phyloP scores from a whole-genome alignment of 2,888 invertebrate species.

The Leptothorax acervorum region DNA sequence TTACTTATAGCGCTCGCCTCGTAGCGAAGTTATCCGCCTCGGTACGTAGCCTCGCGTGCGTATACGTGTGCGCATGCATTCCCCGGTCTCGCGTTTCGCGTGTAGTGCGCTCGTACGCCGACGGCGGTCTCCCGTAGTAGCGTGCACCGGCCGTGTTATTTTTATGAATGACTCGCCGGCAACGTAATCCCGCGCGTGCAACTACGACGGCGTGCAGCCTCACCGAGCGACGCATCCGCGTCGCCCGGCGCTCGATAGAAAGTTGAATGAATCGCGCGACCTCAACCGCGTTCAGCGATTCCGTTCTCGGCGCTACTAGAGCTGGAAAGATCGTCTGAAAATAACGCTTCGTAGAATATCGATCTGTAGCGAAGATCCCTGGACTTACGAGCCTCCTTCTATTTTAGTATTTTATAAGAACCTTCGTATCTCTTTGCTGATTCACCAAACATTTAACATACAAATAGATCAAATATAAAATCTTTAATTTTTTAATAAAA shows the following conservation, averaged over 20 bases:
- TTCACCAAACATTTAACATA: not conserved
- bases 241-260: conserved; percentile 23
- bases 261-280: conserved; percentile 26
- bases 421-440: not conserved
- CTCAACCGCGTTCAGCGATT: conserved; percentile 11
- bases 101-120: conserved; percentile 45
- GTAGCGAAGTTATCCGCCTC: conserved; percentile 12
- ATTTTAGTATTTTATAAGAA: not conserved
- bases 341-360: not conserved
- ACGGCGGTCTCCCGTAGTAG: conserved; percentile 66
- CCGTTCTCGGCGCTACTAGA: not conserved
- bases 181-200: conserved; percentile 73
- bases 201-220: conserved; percentile 61
- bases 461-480: not conserved
- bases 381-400: not conserved
- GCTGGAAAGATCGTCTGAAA: not conserved
- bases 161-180: conserved; percentile 83
- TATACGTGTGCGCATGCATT: conserved; percentile 57
- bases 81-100: conserved; percentile 65
- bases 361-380: not conserved
- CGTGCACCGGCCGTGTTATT: conserved; percentile 79
- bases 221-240: conserved; percentile 49
- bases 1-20: conserved; percentile 47
- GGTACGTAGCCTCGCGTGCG: conserved; percentile 43
- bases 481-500: not conserved